Evolutionary conservation across 2,888 invertebrate genomes (phyloP), one percentile per base, ranked within the genome.

Genomic region (Lasioglossum lativentre): DNA sequence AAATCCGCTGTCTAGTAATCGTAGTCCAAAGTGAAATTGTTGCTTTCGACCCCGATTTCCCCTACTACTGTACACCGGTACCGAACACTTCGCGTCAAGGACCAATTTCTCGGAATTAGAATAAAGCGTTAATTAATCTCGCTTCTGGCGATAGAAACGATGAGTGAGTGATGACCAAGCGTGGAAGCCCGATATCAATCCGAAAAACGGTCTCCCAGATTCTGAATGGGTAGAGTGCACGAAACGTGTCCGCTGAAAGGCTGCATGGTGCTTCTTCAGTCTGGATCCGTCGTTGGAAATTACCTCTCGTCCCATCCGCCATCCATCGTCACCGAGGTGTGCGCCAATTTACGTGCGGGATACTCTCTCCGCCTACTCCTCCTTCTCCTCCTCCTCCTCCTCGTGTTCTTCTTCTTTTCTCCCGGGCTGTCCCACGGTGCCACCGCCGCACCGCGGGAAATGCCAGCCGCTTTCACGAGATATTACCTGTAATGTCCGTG

Each of bases 401-500:
- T 23, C 30, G 14, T 5, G 40, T 38, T 66, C 82, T 70, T 70
- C 40, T 70, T 70, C 40, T 40, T 70, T 70, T 70, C n/a, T n/a
- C 40, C 14, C 38, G n/a, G 70, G n/a, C n/a, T n/a, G 40, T 70
- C 72, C 68, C 56, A 45, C 40, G 75, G 59, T 77, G 59, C 27
- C 38, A 40, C n/a, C 30, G 66, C 52, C 79, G 63, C 27, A 34
- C 40, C 40, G 71, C 68, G 81, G 68, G 85, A 83, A 85, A 75
- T 87, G 84, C 85, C 80, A 75, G 75, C 78, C 80, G 88, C 87
- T 83, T 87, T 81, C 87, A 82, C 88, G 74, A 80, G 88, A 78
- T 80, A 90, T 87, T 88, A 86, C 82, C 86, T 80, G 86, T 87
- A 88, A 88, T 87, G 85, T 86, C 82, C 84, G 84, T 71, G 27